phyloP scores from a whole-genome alignment of 2,888 invertebrate genomes.

The Caenorhabditis panamensis region DNA sequence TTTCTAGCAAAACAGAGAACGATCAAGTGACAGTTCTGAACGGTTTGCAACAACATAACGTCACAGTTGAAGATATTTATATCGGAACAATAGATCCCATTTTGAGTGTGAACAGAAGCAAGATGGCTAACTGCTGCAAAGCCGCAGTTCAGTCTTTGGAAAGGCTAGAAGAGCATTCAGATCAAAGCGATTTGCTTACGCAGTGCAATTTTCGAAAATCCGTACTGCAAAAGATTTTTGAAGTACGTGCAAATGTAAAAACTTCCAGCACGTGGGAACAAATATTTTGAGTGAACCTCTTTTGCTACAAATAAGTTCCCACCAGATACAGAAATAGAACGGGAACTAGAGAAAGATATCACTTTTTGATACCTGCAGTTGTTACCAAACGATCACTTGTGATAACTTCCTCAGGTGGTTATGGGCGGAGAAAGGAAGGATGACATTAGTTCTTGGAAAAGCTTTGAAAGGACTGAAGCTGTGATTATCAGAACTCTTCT shows the following conservation, averaged over 20 bases:
- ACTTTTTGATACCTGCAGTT: not conserved
- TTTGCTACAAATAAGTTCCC: not conserved
- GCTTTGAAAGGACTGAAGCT: not conserved
- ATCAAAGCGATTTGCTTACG: not conserved
- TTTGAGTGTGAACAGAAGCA: too few relatives aligned
- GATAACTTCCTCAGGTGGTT: not conserved
- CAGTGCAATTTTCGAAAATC: not conserved
- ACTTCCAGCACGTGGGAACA: not conserved
- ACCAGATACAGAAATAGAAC: not conserved
- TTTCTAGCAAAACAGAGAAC: too few relatives aligned
- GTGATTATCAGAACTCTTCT: not conserved
- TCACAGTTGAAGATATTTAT: too few relatives aligned
- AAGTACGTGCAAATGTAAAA: slow-evolving; percentile 1
- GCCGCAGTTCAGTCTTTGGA: too few relatives aligned
- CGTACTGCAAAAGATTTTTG: not conserved
- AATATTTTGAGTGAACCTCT: not conserved
- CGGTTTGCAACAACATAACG: too few relatives aligned
- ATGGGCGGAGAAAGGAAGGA: not conserved
- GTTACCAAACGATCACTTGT: not conserved
- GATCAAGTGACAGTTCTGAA: too few relatives aligned
- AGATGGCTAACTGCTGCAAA: too few relatives aligned
- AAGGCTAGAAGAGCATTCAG: not conserved
- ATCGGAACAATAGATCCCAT: too few relatives aligned
- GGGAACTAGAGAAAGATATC: not conserved
- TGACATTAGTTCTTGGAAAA: not conserved